Base-by-base conservation (phyloP, 1,140 invertebrate genomes). In the Metopolophium dirhodum region DNA sequence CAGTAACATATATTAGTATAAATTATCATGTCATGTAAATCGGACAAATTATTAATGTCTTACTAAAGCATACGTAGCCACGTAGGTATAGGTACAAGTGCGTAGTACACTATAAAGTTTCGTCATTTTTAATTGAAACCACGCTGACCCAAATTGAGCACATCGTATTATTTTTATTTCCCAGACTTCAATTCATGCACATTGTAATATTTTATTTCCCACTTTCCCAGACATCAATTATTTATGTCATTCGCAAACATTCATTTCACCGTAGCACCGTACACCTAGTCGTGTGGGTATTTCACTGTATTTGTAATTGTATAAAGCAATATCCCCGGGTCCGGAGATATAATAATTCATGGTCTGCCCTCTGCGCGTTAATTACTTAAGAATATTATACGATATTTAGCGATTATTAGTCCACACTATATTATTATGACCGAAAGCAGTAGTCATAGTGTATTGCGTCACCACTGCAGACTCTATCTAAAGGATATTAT, bases 91-190 rank as follows among this genome's bases (percentile, higher is more conserved):
- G 41, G 41, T 41, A 77, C 14, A n/a, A 77, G n/a, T 77, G 61
- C 30, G 61, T 18, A 77, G 61, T 77, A 77, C n/a, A n/a, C 30
- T 68, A 77, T 23, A 83, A 37, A 6, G 35, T 83, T 83, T 83
- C 77, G 85, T 47, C 41, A 41, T 30, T 86, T 47, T 86, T 86
- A 86, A 86, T 86, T 86, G 41, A 41, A 86, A 47, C 41, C 41
- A 86, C 45, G 26, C 11, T 86, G 85, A 86, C 85, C 85, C 41
- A 86, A 86, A 86, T 86, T 14, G 23, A 45, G 41, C 37, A 45
- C 41, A 85, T 85, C 37, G 35, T 83, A 22, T 35, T 41, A 23
- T 85, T 85, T 82, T 37, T 85, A 18, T 85, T 85, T 26, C 83
- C 22, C 22, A 41, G 35, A 85, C 22, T 85, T 85, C 41, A 45